Conservation (phyloP, 2,113 vertebrate species). For the Circaetus cinerascens region DNA sequence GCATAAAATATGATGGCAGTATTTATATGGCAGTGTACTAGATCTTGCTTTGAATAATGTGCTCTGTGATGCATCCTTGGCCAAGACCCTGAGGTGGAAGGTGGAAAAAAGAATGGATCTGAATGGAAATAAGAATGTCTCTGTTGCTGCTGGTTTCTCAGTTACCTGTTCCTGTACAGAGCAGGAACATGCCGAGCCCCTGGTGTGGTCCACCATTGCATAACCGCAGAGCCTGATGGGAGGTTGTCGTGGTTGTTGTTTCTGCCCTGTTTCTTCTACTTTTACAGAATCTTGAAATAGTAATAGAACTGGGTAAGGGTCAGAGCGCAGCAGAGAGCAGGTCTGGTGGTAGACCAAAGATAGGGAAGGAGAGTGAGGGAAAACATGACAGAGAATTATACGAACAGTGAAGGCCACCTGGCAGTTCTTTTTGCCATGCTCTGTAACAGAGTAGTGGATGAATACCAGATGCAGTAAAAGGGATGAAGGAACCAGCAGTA, state of each 20-base stretch:
- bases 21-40: not conserved
- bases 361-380: not conserved
- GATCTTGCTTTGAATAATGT: not conserved
- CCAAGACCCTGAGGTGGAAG: not conserved
- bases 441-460: not conserved
- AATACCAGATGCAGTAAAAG: not conserved
- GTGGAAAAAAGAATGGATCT: not conserved
- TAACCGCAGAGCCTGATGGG: not conserved
- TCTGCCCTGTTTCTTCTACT: not conserved
- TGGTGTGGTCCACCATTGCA: not conserved
- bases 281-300: not conserved
- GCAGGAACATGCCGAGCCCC: rapidly evolving
- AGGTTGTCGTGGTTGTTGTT: not conserved
- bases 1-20: not conserved
- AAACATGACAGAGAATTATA: not conserved
- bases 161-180: not conserved
- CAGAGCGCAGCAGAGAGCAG: not conserved
- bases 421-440: not conserved
- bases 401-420: not conserved
- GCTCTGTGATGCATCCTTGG: not conserved
- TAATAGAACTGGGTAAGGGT: not conserved
- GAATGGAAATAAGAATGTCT: not conserved
- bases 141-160: not conserved
- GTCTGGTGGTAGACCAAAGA: not conserved
- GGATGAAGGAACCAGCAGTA: not conserved